phyloP scores from a whole-genome alignment of 2,888 invertebrate genomes.

The Microctonus brassicae region DNA sequence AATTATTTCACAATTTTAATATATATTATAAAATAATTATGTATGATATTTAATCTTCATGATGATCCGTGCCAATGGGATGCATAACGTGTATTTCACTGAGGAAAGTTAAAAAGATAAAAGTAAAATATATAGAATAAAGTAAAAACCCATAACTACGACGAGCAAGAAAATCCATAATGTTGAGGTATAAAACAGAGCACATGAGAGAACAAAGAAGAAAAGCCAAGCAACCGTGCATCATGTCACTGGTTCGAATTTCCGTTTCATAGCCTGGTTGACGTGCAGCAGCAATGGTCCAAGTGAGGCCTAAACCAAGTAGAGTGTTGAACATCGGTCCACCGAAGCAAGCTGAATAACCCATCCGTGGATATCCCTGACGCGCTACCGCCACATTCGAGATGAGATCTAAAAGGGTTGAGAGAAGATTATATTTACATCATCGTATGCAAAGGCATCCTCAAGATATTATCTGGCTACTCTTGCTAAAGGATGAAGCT shows the following conservation, averaged over 20 bases:
- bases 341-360: conserved; percentile 78
- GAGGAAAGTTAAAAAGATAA: conserved; percentile 71
- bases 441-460: conserved; percentile 14
- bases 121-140: conserved; percentile 70
- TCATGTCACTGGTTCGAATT: conserved; percentile 68
- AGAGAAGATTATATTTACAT: not conserved
- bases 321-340: conserved; percentile 76
- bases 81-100: conserved; percentile 70
- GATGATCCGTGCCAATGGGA: conserved; percentile 66
- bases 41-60: conserved; percentile 28
- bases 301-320: conserved; percentile 69
- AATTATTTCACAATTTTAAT: not conserved
- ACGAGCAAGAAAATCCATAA: conserved; percentile 69
- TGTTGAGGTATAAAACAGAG: conserved; percentile 69
- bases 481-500: not conserved
- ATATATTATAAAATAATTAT: no score
- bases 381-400: conserved; percentile 75
- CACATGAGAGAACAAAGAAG: conserved; percentile 68
- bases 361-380: conserved; percentile 77
- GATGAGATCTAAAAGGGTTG: conserved; percentile 71
- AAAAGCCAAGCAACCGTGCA: conserved; percentile 68
- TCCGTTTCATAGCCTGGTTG: conserved; percentile 47
- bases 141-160: conserved; percentile 71
- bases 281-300: conserved; percentile 54
- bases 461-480: not conserved